A percentile compares a stretch with the other conserved stretches of the same genome.
Evolutionary conservation across 1,140 invertebrate species (phyloP).

Genomic region (Rhyacophila brunnea): DNA sequence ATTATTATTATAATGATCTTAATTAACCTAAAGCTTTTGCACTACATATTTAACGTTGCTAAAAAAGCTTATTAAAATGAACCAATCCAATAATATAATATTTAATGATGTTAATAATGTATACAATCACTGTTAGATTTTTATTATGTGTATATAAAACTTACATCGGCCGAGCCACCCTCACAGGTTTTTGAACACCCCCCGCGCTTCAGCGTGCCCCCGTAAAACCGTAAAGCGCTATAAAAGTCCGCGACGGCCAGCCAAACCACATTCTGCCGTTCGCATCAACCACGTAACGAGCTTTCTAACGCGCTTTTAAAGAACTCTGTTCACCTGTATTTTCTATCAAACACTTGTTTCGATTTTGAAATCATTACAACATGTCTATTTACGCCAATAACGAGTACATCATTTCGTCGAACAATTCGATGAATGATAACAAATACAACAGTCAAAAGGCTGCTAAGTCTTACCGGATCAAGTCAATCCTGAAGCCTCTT

Average conservation of each 20-base stretch:
- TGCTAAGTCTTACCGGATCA: constrained; percentile 55
- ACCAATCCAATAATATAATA: too few relatives aligned
- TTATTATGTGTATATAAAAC: too few relatives aligned
- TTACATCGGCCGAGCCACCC: too few relatives aligned
- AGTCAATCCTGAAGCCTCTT: constrained; percentile 54
- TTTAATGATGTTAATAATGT: too few relatives aligned
- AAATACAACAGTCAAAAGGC: constrained; percentile 55
- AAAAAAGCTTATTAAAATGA: too few relatives aligned
- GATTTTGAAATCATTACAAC: constrained; percentile 8
- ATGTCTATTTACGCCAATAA: constrained; percentile 56
- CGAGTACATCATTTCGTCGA: constrained; percentile 54
- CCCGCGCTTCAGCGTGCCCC: not conserved
- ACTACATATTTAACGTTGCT: too few relatives aligned
- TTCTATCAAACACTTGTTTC: not conserved
- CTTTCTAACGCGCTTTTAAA: constrained; percentile 11
- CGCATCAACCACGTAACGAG: constrained; percentile 6
- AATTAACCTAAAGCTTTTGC: too few relatives aligned
- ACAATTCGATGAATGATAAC: constrained; percentile 57
- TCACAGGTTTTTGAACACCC: not conserved
- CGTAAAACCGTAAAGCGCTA: constrained; percentile 8
- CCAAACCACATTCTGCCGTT: constrained; percentile 28
- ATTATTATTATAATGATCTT: too few relatives aligned
- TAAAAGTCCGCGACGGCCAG: constrained; percentile 13
- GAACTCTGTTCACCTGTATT: constrained; percentile 2
- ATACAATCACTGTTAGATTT: too few relatives aligned